Percentiles rank a stretch among this genome's conserved stretches.
These are phyloP conservation scores for Drosophila sp. DNA, from an alignment of 1,140 invertebrate species.

Conservation along the genomic window DNA sequence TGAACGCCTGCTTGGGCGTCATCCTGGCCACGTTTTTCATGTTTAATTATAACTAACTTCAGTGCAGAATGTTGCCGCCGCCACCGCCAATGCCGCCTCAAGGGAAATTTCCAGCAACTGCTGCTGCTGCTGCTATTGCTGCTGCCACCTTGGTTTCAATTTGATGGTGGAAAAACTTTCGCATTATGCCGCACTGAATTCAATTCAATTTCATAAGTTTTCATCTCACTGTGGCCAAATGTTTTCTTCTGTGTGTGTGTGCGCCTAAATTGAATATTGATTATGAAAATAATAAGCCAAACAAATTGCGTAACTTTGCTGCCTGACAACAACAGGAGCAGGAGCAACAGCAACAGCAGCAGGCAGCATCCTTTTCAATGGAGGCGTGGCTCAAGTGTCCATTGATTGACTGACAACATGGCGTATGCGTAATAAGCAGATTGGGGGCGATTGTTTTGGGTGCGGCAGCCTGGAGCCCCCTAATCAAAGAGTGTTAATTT, in stretches of 20 bases:
- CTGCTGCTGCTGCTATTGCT: constrained; percentile 12
- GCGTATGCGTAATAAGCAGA: constrained; percentile 76
- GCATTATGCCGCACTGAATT: neutral
- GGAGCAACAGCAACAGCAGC: constrained; percentile 3
- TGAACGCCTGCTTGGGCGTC: constrained; percentile 37
- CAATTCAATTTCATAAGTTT: constrained; percentile 23
- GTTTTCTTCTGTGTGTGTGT: constrained; percentile 25
- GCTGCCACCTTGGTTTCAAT: constrained; percentile 20
- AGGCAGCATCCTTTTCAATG: constrained; percentile 33
- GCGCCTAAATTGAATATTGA: constrained; percentile 79
- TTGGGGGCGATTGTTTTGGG: constrained; percentile 41
- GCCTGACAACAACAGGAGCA: constrained; percentile 62
- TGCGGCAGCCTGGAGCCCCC: constrained; percentile 13
- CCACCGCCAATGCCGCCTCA: constrained; percentile 39
- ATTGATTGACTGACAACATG: constrained; percentile 79
- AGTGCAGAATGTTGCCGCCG: constrained; percentile 58
- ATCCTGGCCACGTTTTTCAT: constrained; percentile 71
- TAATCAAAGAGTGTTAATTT: constrained; percentile 81
- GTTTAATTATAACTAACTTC: constrained; percentile 78
- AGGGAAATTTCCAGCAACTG: constrained; percentile 65
- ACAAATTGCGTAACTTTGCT: constrained; percentile 74
- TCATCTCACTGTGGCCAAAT: constrained; percentile 19
- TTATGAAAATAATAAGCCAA: constrained; percentile 81
- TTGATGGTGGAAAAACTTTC: neutral
- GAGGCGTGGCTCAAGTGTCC: constrained; percentile 69